Evolutionary conservation across 35 echinoderm and acorn worm species (phyloP).

Genomic region (Heliocidaris erythrogramma): DNA sequence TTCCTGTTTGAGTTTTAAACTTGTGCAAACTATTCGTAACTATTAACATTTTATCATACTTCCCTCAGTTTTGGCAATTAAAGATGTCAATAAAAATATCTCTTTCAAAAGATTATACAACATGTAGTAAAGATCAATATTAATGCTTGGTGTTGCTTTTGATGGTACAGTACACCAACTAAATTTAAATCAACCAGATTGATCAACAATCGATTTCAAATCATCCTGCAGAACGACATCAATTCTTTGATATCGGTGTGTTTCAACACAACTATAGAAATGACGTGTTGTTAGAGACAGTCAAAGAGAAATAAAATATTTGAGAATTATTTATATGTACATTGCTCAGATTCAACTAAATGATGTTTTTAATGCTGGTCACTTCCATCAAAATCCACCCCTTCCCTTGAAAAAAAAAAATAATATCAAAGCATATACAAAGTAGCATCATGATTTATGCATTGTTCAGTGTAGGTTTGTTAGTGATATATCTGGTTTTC

Average conservation of each 20-base stretch:
- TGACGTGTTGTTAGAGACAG: neutral
- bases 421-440: too few relatives aligned
- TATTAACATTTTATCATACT: neutral
- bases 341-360: neutral
- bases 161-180: neutral
- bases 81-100: neutral
- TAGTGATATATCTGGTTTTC: neutral
- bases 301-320: neutral
- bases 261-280: too few relatives aligned
- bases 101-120: neutral
- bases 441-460: too few relatives aligned
- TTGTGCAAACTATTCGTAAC: neutral
- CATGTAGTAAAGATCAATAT: neutral
- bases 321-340: neutral
- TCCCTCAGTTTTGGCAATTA: neutral
- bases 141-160: neutral
- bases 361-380: neutral
- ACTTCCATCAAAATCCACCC: neutral
- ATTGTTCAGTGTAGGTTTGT: too few relatives aligned
- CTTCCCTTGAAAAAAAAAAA: too few relatives aligned
- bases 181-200: neutral
- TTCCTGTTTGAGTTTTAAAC: neutral
- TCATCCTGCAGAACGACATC: too few relatives aligned
- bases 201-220: too few relatives aligned
- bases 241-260: too few relatives aligned